A percentile compares a stretch with the other conserved stretches of the same genome.
phyloP scores from a whole-genome alignment of 2,797 vertebrate genomes.

The Acanthiza pusilla region DNA sequence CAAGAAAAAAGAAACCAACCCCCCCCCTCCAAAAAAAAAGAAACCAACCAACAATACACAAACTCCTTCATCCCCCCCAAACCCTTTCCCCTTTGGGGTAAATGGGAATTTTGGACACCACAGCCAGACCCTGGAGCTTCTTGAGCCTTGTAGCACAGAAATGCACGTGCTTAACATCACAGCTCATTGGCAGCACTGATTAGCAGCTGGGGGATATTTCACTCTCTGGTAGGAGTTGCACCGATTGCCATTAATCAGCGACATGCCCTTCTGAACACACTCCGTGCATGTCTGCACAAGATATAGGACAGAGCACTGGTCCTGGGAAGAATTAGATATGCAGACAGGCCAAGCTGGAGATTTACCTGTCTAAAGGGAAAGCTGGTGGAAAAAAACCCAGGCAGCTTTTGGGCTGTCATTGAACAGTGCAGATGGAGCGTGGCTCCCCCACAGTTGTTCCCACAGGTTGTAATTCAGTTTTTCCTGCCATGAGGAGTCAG shows the following conservation, averaged over 20 bases:
- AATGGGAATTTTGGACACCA: neutral
- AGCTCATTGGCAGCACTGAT: neutral
- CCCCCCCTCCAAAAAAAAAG: neutral
- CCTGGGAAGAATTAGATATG: neutral
- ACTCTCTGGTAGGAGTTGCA: neutral
- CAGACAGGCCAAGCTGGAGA: neutral
- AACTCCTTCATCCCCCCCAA: neutral
- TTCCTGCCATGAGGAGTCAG: fast-evolving
- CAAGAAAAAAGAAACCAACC: fast-evolving
- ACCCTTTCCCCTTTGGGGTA: neutral
- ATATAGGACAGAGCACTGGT: neutral
- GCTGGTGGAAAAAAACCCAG: neutral
- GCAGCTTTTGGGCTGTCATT: neutral
- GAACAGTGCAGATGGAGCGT: fast-evolving
- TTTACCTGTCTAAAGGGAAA: neutral
- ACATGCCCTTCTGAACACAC: neutral
- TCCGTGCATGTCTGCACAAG: neutral
- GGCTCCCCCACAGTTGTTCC: neutral
- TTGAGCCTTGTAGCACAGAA: neutral
- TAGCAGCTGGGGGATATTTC: neutral
- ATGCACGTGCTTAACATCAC: neutral
- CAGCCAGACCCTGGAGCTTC: neutral
- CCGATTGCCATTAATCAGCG: neutral
- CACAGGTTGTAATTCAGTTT: neutral
- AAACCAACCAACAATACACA: fast-evolving